Base-by-base conservation (phyloP, 2,797 vertebrate genomes). In the Ctenochaetus hawaiiensis region DNA sequence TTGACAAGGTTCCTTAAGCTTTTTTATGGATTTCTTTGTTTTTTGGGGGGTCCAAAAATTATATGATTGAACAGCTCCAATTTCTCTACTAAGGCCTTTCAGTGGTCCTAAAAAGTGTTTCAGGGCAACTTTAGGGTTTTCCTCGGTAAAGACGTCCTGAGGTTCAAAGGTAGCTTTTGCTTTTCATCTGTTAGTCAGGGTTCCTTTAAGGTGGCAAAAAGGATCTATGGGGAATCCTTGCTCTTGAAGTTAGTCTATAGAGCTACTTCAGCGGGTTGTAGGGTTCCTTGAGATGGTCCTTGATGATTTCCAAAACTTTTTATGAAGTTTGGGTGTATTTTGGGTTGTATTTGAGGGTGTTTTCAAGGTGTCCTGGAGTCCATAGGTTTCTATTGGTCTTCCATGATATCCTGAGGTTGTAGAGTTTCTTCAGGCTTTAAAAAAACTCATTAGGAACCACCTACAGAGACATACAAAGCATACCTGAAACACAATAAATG, bases 341-440 rank as follows among this genome's bases (percentile, higher is more conserved):
- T 11, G 54, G 11, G 47, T 12, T 51, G 30, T 39, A 64, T 51
- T 41, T 45, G 14, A 6, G 30, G 6, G 6, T 52, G 16, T 58
- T 53, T 65, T 53, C 12, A 65, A 39, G 26, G 13, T 11, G 44
- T 17, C 16, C 47, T 17, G 8, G 18, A 6, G 47, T 48, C 47
- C 47, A 5, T 49, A 12, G 11, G 57, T 59, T 74, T 73, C 18
- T 65, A 41, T 23, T 61, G 57, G 17, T 26, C 66, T 8, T 45
- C 52, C n/a, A 47, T 30, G 41, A 1, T 34, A 60, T 64, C 56
- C 34, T 37, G n/a, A 45, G 52, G 20, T 26, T 66, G 62, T 1
- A 60, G 10, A 39, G 23, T 60, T 53, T 4, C 13, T 2, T 22
- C 2, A 12, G 10, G 20, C 26, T 16, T 23, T 1, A 7, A 53